A percentile compares a stretch with the other conserved stretches of the same genome.
These are phyloP conservation scores for Tortrix viridana DNA, from an alignment of 2,888 invertebrate species.

Conservation along the genomic window DNA sequence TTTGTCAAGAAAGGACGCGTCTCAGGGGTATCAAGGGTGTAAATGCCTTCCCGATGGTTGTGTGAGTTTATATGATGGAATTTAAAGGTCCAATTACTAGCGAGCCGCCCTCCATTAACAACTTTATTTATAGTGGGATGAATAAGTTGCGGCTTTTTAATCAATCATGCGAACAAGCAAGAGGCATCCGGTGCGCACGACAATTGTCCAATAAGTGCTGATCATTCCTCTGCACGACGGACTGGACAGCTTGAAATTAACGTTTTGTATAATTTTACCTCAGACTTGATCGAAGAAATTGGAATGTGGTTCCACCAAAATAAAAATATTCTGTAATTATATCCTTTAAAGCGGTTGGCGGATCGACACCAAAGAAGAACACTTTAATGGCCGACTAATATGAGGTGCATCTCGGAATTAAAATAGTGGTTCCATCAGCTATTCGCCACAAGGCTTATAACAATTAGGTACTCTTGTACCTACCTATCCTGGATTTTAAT, in stretches of 20 bases:
- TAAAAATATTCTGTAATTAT: conserved; percentile 34
- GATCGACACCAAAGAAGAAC: conserved; percentile 30
- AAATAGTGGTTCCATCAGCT: conserved; percentile 1
- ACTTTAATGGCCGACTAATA: conserved; percentile 26
- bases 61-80: conserved; percentile 64
- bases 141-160: conserved; percentile 80
- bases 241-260: conserved; percentile 41
- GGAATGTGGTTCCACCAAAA: conserved; percentile 43
- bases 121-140: conserved; percentile 77
- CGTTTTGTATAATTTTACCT: conserved; percentile 47
- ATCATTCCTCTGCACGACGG: conserved; percentile 53
- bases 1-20: too few relatives aligned
- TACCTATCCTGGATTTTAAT: too few relatives aligned
- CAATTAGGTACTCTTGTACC: too few relatives aligned
- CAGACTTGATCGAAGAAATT: conserved; percentile 40
- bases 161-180: conserved; percentile 71
- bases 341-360: conserved; percentile 25
- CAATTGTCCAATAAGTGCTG: conserved; percentile 65
- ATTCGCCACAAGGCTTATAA: too few relatives aligned
- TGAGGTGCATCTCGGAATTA: conserved; percentile 16
- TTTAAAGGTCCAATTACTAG: conserved; percentile 77
- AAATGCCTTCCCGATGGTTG: conserved; percentile 44
- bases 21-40: conserved; percentile 41
- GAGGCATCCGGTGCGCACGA: conserved; percentile 65
- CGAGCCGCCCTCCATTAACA: conserved; percentile 72